Percentiles rank a stretch among this genome's conserved stretches.
Conservation (phyloP, 2,888 invertebrate species). For the Selenia dentaria region DNA sequence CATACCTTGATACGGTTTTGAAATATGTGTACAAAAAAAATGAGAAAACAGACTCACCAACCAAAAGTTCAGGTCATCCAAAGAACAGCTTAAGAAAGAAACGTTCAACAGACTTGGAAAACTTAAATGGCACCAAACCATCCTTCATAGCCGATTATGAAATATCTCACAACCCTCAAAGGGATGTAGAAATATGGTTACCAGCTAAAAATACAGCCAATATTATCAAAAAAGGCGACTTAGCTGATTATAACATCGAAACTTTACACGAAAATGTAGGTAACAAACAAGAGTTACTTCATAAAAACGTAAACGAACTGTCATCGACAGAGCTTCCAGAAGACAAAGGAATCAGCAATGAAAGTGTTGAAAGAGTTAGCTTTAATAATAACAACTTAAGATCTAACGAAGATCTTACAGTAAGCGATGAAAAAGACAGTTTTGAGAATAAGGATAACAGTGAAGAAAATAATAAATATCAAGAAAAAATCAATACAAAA, state of each 20-base stretch:
- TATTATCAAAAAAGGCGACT: slow-evolving; percentile 48
- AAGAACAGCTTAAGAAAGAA: slow-evolving; percentile 65
- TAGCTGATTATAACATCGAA: slow-evolving; percentile 70
- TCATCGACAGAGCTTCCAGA: slow-evolving; percentile 2
- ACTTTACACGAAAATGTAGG: slow-evolving; percentile 50
- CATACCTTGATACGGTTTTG: slow-evolving; percentile 48
- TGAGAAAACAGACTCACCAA: slow-evolving; percentile 29
- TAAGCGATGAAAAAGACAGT: slow-evolving; percentile 30
- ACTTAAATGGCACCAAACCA: slow-evolving; percentile 34
- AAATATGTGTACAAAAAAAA: slow-evolving; percentile 66
- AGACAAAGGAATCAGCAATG: slow-evolving; percentile 10
- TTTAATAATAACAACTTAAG: slow-evolving; percentile 2
- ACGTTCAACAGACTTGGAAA: slow-evolving; percentile 38
- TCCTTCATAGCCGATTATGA: slow-evolving; percentile 61
- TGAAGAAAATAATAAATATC: slow-evolving; percentile 5
- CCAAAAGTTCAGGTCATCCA: slow-evolving; percentile 55
- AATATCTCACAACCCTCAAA: slow-evolving; percentile 48
- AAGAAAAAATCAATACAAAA: slow-evolving; percentile 11
- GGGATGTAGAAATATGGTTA: slow-evolving; percentile 36
- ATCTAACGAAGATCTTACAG: slow-evolving; percentile 20
- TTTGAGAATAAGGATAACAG: slow-evolving; percentile 7
- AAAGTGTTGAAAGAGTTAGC: slow-evolving; percentile 9
- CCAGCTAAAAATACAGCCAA: slow-evolving; percentile 39
- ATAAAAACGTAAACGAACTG: slow-evolving; percentile 4
- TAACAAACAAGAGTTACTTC: slow-evolving; percentile 9